Conservation (phyloP, 2,797 vertebrate species). For the Artibeus jamaicensis region DNA sequence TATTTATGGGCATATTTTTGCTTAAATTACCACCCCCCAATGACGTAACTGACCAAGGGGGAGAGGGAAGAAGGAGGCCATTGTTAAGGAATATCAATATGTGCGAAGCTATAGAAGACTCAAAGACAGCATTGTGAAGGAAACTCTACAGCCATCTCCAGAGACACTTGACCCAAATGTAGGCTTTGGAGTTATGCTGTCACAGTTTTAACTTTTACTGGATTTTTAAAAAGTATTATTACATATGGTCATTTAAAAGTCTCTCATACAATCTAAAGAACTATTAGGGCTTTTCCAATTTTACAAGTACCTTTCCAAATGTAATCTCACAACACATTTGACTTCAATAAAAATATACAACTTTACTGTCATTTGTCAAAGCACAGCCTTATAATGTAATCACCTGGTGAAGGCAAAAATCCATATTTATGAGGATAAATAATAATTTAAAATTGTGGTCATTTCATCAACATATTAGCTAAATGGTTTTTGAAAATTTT, state of each 20-base stretch:
- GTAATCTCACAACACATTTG: conserved; percentile 78
- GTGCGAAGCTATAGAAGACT: conserved; percentile 33
- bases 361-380: conserved; percentile 48
- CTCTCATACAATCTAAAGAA: background rate
- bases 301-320: conserved; percentile 69
- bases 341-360: conserved; percentile 64
- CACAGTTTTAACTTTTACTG: conserved; percentile 46
- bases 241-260: background rate
- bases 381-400: conserved; percentile 57
- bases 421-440: conserved; percentile 43
- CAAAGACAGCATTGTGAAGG: conserved; percentile 24
- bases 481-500: conserved; percentile 27
- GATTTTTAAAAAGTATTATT: conserved; percentile 4
- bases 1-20: conserved; percentile 34
- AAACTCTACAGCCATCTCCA: conserved; percentile 38
- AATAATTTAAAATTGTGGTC: conserved; percentile 43
- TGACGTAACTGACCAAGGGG: background rate
- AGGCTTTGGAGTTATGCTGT: background rate
- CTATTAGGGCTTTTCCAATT: conserved; percentile 36
- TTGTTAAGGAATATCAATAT: conserved; percentile 33
- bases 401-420: conserved; percentile 79
- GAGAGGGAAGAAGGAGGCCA: background rate
- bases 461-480: conserved; percentile 20
- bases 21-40: conserved; percentile 22
- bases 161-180: background rate